These are phyloP conservation scores for Pseudomyrmex gracilis DNA, from an alignment of 1,140 invertebrate species.

Conservation along the genomic window DNA sequence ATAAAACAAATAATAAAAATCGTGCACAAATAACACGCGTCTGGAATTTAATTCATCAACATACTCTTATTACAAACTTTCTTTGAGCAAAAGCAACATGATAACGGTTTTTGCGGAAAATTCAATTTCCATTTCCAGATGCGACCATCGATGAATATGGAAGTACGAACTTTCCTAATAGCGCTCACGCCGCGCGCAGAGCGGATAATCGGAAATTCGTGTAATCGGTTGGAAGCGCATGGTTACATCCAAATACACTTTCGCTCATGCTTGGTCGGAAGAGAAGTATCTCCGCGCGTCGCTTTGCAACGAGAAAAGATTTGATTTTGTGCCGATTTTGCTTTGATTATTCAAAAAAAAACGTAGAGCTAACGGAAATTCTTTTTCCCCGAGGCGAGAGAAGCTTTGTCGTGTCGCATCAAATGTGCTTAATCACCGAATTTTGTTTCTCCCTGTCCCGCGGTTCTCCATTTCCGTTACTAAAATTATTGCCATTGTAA, in stretches of 20 bases:
- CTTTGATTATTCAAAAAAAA: conserved; percentile 7
- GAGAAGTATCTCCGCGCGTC: conserved; percentile 9
- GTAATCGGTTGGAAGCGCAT: conserved; percentile 58
- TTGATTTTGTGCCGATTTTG: background rate
- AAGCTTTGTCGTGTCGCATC: background rate
- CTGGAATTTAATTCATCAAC: background rate
- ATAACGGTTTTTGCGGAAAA: conserved; percentile 47
- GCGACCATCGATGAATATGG: conserved; percentile 67
- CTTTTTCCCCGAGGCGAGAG: conserved; percentile 5
- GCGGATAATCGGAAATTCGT: conserved; percentile 59
- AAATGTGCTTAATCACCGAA: conserved; percentile 43
- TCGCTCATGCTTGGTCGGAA: conserved; percentile 5
- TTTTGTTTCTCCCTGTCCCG: background rate
- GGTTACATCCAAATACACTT: conserved; percentile 49
- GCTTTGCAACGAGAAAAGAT: background rate
- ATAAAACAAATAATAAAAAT: conserved; percentile 4
- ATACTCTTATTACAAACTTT: background rate
- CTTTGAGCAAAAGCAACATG: conserved; percentile 47
- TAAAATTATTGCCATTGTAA: conserved; percentile 40
- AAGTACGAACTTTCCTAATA: conserved; percentile 64
- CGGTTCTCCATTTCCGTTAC: background rate
- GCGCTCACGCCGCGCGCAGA: conserved; percentile 1
- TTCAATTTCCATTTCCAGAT: conserved; percentile 61
- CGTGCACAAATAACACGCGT: background rate
- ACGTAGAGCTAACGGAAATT: background rate